Evolutionary conservation across 2,113 vertebrate species (phyloP).

Genomic region (Orientallactaga bullata): DNA sequence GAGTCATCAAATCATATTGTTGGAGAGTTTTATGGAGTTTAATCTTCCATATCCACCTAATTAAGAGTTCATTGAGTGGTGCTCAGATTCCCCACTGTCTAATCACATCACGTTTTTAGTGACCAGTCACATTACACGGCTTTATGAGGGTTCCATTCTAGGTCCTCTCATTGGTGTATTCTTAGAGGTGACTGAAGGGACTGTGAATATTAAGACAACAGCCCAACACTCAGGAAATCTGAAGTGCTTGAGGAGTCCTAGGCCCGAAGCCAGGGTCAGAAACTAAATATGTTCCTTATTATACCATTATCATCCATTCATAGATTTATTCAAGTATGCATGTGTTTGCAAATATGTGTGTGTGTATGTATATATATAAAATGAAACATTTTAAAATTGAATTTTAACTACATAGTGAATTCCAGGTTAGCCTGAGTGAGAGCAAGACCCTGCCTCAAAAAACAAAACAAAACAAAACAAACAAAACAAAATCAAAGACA

Average conservation of each 20-base stretch:
- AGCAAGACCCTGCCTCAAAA: too few relatives aligned
- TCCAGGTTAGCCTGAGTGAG: too few relatives aligned
- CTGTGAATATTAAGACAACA: background rate
- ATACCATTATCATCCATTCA: too few relatives aligned
- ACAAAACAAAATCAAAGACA: too few relatives aligned
- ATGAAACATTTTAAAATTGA: too few relatives aligned
- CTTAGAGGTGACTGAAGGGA: background rate
- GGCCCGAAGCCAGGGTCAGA: background rate
- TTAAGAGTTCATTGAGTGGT: background rate
- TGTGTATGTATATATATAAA: too few relatives aligned
- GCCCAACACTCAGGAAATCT: background rate
- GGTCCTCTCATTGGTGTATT: background rate
- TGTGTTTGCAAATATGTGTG: background rate
- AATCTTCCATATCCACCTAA: background rate
- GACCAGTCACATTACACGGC: background rate
- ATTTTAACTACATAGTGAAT: too few relatives aligned
- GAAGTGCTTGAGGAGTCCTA: background rate
- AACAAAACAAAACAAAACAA: too few relatives aligned
- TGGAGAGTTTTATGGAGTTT: background rate
- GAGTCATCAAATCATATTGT: background rate
- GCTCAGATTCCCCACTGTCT: accelerated
- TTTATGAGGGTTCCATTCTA: background rate
- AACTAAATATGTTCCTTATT: too few relatives aligned
- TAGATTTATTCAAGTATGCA: too few relatives aligned
- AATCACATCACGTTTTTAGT: background rate